Evolutionary conservation across 2,113 vertebrate species (phyloP), one percentile per base, ranked within the genome.

Genomic region (Dunckerocampus dactyliophorus): DNA sequence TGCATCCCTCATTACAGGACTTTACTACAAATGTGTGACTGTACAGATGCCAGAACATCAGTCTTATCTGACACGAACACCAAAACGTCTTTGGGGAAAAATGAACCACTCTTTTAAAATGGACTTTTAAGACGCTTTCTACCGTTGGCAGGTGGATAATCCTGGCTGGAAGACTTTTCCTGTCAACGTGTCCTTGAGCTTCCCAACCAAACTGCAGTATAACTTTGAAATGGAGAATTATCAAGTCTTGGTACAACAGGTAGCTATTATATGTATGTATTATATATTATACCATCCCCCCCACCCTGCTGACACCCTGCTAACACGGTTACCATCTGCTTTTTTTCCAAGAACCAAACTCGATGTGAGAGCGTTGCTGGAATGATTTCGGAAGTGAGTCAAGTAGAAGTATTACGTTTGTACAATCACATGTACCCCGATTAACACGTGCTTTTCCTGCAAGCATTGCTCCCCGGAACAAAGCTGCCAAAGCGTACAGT

Each of bases 71-170:
- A 2, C 24, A n/a, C n/a, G 17, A 37, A 17, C 24, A 28, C 24
- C 24, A 28, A 28, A 28, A 28, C 3, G 31, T 34, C 31, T 34
- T 8, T 34, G 4, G 31, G 31, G 6, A 34, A 34, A 34, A 34
- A 28, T 28, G 24, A 28, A 28, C 3, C 2, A 28, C 24, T 54
- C 4, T 8, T 37, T 37, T 12, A 21, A 58, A 58, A 59, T 16
- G 8, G 14, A 45, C n/a, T 19, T 20, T 7, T 9, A 48, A 19
- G 5, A 56, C 28, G 47, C 1, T 28, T 9, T 16, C 22, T 28
- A 48, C 20, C 19, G 1, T 54, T 47, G 15, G 17, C 73, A 91
- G 90, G 72, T 91, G 8, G 54, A 72, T 21, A 91, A 91, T 62
- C 50, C 48, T 34, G 85, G 84, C 39, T 46, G 53, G 6, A 91